Base-by-base conservation (phyloP, 2,797 vertebrate species). In the Eurystomus glaucurus region DNA sequence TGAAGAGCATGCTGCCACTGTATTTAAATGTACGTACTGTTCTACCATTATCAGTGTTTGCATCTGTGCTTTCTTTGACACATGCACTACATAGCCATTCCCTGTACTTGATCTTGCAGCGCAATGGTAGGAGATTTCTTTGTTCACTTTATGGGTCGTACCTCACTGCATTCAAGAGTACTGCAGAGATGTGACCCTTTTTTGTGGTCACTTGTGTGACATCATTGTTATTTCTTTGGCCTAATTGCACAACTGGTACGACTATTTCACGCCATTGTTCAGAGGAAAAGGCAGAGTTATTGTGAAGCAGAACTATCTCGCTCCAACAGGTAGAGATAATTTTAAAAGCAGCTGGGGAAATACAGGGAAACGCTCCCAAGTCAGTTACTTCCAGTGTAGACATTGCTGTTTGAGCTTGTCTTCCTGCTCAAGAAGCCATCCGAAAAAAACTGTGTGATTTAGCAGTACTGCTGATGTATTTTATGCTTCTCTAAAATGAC, bases 81-180 rank as follows among this genome's bases (percentile, higher is more conserved):
- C 2, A 10, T 4, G 29, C 29, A 3, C 3, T 51, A 2, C 0
- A 0, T 29, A 43, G 19, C 35, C 25, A 3, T 85, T 52, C 55
- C 37, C 86, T 55, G 6, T 15, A 5, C 55, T 14, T 37, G 62
- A 43, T 45, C 51, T 31, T 31, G 29, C 35, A 20, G 35, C 0
- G 6, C 33, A n/a, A 14, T 11, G 22, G 39, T 48, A 16, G n/a
- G 39, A 64, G 55, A 58, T 50, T 78, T 78, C 26, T 64, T 35
- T 41, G 9, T 15, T 91, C 13, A 5, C 45, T 65, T 60, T 37
- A 10, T 1, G 4, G 54, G 41, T 51, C 70, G 57, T 18, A 29
- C 46, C 37, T 75, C 41, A 1, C 55, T 43, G 35, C 29, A 5
- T 54, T 69, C 23, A 11, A 15, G 17, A 31, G 23, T 10, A 9